Base-by-base conservation (phyloP, 2,113 vertebrate species). In the Promerops cafer region DNA sequence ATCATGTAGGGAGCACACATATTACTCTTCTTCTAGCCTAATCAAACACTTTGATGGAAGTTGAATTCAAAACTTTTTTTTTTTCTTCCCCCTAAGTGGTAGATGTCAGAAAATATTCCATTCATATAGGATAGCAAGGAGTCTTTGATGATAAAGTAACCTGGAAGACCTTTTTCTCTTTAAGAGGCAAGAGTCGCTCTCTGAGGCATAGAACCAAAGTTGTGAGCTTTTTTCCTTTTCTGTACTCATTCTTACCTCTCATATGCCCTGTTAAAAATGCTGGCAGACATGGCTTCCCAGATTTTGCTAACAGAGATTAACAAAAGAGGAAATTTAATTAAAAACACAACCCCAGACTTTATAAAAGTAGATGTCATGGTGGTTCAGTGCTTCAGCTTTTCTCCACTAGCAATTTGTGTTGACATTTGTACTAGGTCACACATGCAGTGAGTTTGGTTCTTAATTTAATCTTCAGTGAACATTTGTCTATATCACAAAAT, bases 401-500 rank as follows among this genome's bases (percentile, higher is more conserved):
- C 40, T 96, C 37, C 33, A 71, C 40, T 50, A 39, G 60, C 27
- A 85, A 77, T 70, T 61, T 93, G 26, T 79, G 27, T 33, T 87
- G 72, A 72, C 37, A 45, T 90, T 93, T 87, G 49, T 47, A 76
- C 54, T 84, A 60, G 42, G 72, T 88, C 68, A 90, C 52, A 92
- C 47, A 49, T 47, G 22, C 44, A 83, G n/a, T 78, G 40, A 81
- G 15, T 93, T 90, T 93, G 23, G 42, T 60, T 94, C 49, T 86
- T 60, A 75, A 68, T 93, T 93, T 84, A 86, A 84, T 95, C 87
- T 90, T 78, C 68, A 80, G 42, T 87, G 42, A 93, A 66, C 42
- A 60, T 90, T 86, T 54, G 4, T 90, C 37, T 89, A 4, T 47
- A 87, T 65, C 40, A 59, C n/a, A 77, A 87, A 80, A 90, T 57